Conservation (phyloP, 2,888 invertebrate genomes). For the Eilema griseolum region DNA sequence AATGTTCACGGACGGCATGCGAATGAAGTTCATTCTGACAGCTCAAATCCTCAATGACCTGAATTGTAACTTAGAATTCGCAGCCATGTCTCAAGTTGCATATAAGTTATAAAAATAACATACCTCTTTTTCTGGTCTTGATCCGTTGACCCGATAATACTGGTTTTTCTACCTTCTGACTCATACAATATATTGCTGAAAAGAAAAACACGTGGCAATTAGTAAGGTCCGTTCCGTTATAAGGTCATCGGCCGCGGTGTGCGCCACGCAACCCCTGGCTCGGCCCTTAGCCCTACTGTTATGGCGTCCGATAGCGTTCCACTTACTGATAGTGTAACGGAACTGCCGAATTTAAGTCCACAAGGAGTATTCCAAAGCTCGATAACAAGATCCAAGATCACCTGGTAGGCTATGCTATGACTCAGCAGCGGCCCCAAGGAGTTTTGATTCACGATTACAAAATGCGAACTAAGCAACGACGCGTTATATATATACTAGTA, state of each 20-base stretch:
- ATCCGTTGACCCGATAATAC: conserved; percentile 99
- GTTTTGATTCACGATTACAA: conserved; percentile 46
- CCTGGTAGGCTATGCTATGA: conserved; percentile 63
- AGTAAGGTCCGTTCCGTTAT: conserved; percentile 64
- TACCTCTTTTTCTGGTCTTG: conserved; percentile 99
- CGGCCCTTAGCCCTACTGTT: conserved; percentile 58
- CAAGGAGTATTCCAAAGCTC: conserved; percentile 57
- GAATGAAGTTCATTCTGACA: background rate
- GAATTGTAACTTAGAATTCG: conserved; percentile 22
- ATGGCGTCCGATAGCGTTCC: conserved; percentile 66
- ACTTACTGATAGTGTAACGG: conserved; percentile 65
- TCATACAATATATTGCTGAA: conserved; percentile 98
- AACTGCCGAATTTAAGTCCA: conserved; percentile 54
- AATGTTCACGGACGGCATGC: conserved; percentile 33
- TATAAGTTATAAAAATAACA: conserved; percentile 57
- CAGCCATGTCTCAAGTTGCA: conserved; percentile 25
- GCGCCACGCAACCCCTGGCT: conserved; percentile 51
- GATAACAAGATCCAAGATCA: conserved; percentile 53
- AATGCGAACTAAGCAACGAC: conserved; percentile 57
- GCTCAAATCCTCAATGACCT: conserved; percentile 11
- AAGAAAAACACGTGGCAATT: conserved; percentile 84
- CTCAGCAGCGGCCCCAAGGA: conserved; percentile 59
- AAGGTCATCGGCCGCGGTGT: conserved; percentile 79
- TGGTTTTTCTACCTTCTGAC: conserved; percentile 99
- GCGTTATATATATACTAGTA: conserved; percentile 59